A percentile compares a stretch with the other conserved stretches of the same genome.
phyloP scores from a whole-genome alignment of 2,888 invertebrate species.

The Luperina nickerlii region DNA sequence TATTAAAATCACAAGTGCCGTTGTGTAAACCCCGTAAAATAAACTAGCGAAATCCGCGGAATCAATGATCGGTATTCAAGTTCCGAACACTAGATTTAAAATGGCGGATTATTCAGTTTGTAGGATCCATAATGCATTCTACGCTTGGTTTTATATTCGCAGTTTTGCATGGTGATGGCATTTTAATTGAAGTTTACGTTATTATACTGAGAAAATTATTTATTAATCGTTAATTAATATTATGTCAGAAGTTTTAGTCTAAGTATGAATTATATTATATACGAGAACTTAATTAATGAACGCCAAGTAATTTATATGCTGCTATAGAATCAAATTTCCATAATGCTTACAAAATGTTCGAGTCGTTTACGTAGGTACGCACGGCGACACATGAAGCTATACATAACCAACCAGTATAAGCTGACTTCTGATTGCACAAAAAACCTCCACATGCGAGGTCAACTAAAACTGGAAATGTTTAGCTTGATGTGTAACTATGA shows the following conservation, averaged over 20 bases:
- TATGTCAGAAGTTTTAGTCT: constrained; percentile 7
- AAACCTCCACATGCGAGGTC: no score
- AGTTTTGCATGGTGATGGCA: not conserved
- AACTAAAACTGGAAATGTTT: no score
- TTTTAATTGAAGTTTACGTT: not conserved
- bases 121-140: not conserved
- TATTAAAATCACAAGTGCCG: constrained; percentile 46
- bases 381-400: no score
- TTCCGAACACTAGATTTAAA: constrained; percentile 36
- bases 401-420: no score
- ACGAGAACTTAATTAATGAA: constrained; percentile 23
- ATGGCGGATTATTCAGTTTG: constrained; percentile 16
- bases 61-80: constrained; percentile 42
- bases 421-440: no score
- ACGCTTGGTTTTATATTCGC: not conserved
- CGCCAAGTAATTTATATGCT: constrained; percentile 17
- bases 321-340: constrained; percentile 1
- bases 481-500: no score
- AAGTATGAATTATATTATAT: not conserved
- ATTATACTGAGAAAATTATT: not conserved
- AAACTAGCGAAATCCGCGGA: constrained; percentile 43
- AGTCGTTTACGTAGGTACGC: not conserved
- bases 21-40: constrained; percentile 40
- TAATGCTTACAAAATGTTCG: constrained; percentile 8
- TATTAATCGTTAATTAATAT: constrained; percentile 7